Evolutionary conservation across 2,888 invertebrate species (phyloP).

Genomic region (Microdon myrmicae): DNA sequence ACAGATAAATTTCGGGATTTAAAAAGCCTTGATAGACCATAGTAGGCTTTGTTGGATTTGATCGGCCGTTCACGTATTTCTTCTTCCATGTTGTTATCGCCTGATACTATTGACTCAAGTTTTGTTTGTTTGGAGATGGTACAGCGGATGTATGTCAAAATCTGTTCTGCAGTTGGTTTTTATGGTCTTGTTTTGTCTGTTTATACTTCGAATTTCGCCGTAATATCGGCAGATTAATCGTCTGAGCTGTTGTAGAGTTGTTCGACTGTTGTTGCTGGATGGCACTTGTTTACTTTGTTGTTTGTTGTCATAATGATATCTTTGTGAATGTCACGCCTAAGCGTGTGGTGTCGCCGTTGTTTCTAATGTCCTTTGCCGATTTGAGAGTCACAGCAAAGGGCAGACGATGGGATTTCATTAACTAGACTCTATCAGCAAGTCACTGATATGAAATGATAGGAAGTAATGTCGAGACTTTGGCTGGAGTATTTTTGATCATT

Average conservation of each 20-base stretch:
- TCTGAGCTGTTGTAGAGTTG: slow-evolving; percentile 32
- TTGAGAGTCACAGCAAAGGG: slow-evolving; percentile 34
- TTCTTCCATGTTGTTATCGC: no score
- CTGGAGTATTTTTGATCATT: slow-evolving; percentile 36
- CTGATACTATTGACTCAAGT: no score
- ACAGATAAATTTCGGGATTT: no score
- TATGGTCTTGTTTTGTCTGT: no score
- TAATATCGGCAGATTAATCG: slow-evolving; percentile 27
- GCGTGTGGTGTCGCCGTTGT: slow-evolving; percentile 12
- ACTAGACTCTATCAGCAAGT: slow-evolving; percentile 44
- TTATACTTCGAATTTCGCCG: no score
- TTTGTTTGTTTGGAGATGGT: no score
- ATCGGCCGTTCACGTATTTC: no score
- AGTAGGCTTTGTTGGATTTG: no score
- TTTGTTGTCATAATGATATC: slow-evolving; percentile 36
- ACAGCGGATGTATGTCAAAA: no score
- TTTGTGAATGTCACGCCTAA: no score
- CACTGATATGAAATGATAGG: slow-evolving; percentile 35
- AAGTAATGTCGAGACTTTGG: slow-evolving; percentile 29
- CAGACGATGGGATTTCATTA: slow-evolving; percentile 42
- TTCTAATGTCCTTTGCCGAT: slow-evolving; percentile 9
- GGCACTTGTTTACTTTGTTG: slow-evolving; percentile 31
- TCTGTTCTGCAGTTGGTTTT: no score
- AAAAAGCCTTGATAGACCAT: no score
- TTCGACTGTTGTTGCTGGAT: slow-evolving; percentile 24